Conservation (phyloP, 2,113 vertebrate species). For the Halcyon malimbica region DNA sequence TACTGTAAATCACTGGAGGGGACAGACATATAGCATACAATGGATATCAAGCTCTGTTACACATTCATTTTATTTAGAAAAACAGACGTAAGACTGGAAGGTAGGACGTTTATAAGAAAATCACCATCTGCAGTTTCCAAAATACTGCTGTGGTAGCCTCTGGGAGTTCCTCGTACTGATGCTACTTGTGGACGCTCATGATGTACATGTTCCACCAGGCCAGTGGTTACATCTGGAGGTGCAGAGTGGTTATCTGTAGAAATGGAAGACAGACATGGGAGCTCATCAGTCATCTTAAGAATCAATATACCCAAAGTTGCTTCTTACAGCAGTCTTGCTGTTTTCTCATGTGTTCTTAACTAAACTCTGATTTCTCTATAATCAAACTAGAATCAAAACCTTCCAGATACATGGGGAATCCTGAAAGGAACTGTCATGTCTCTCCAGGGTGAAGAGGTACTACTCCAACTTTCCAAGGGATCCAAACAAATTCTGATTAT, state of each 20-base stretch:
- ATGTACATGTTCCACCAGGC: constrained; percentile 80
- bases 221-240: constrained; percentile 93
- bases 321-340: background rate
- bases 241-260: constrained; percentile 87
- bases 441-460: background rate
- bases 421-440: accelerated
- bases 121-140: constrained; percentile 95
- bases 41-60: background rate
- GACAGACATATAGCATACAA: background rate
- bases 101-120: constrained; percentile 26
- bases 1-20: background rate
- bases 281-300: background rate
- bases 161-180: constrained; percentile 84
- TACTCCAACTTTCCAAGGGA: background rate
- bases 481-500: background rate
- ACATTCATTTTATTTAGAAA: background rate
- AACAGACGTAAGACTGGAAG: background rate
- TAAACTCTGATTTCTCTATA: background rate
- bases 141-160: constrained; percentile 79
- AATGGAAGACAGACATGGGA: constrained; percentile 38
- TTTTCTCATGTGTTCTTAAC: background rate
- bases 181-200: constrained; percentile 84
- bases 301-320: background rate
- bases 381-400: background rate
- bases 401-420: background rate